Base-by-base conservation (phyloP, 2,888 invertebrate genomes). In the Caenorhabditis panamensis region DNA sequence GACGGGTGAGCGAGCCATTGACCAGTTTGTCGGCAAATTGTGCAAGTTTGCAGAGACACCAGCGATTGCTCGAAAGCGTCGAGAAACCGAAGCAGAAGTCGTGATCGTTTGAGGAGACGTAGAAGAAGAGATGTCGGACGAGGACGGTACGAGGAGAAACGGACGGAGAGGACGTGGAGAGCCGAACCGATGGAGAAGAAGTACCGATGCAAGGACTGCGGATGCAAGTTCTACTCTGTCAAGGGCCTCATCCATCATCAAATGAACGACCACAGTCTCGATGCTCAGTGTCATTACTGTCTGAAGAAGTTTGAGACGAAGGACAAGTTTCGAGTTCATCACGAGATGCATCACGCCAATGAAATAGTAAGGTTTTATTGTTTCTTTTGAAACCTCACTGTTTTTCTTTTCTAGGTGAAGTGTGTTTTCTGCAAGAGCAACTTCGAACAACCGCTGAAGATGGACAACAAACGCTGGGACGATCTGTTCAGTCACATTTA, bases 211-310 rank as follows among this genome's bases (percentile, higher is more conserved):
- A 22, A 58, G 16, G 72, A 72, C 47, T 79, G 79, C 28, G 73
- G 73, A 51, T 73, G 51, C 18, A 64, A 41, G 22, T 16, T 26
- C 8, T 28, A 18, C 8, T 36, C 58, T 18, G 9, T 66, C 26
- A 73, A 73, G 51, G 76, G 47, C 6, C 64, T 66, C 0, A 61
- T 80, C 20, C 80, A 80, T 61, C 80, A 80, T 62, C 64, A 80
- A 62, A 59, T 80, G 56, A 54, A 69, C 26, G 24, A 56, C 0
- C 80, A 80, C 58, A 56, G 44, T 28, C 28, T 75, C n/a, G 47
- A 58, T 8, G 64, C 67, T 0, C 36, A 69, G 24, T 80, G 80
- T 31, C 64, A 76, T 28, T 18, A 69, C 22, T 80, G 80, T 20
- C 18, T 20, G 20, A 22, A 51, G 18, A 71, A 37, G 28, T 76